These are phyloP conservation scores for Parotocinclus haroldoi DNA, from an alignment of 2,797 vertebrate genomes.

Conservation along the genomic window DNA sequence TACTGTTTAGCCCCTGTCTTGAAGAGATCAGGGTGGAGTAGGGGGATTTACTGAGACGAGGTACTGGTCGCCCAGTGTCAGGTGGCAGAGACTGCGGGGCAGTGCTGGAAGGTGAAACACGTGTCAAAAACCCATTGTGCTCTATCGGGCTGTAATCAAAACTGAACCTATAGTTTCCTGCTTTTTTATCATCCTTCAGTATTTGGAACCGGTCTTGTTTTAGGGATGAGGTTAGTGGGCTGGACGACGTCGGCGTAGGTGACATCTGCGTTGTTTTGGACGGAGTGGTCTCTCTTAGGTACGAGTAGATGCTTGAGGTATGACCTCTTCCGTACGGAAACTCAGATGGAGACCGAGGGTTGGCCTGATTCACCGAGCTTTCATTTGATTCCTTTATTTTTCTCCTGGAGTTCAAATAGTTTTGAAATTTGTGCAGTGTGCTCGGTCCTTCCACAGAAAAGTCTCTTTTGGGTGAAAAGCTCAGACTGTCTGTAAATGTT, in stretches of 20 bases:
- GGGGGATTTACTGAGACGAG: conserved; percentile 65
- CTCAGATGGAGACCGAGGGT: conserved; percentile 41
- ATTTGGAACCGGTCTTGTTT: conserved; percentile 8
- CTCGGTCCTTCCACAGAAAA: conserved; percentile 43
- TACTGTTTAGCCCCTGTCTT: conserved; percentile 55
- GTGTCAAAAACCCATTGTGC: conserved; percentile 7
- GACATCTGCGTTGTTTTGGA: conserved; percentile 26
- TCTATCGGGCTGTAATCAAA: conserved; percentile 45
- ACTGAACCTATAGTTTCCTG: conserved; percentile 26
- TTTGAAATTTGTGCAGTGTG: conserved; percentile 58
- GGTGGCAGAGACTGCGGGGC: conserved; percentile 57
- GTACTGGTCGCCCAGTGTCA: conserved; percentile 59
- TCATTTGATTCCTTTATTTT: conserved; percentile 41
- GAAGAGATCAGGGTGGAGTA: conserved; percentile 68
- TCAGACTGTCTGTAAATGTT: conserved; percentile 48
- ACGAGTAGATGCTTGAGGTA: conserved; percentile 61
- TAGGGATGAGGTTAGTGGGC: conserved; percentile 31
- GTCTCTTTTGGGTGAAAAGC: conserved; percentile 46
- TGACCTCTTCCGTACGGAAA: conserved; percentile 36
- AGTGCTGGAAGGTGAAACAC: conserved; percentile 28
- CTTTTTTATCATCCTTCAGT: conserved; percentile 10
- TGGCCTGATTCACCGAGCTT: conserved; percentile 28
- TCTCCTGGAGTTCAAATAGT: conserved; percentile 50
- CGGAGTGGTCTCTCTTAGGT: conserved; percentile 55
- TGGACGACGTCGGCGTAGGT: conserved; percentile 38